Conservation (phyloP, 2,888 invertebrate species). For the Parthenolecanium corni region DNA sequence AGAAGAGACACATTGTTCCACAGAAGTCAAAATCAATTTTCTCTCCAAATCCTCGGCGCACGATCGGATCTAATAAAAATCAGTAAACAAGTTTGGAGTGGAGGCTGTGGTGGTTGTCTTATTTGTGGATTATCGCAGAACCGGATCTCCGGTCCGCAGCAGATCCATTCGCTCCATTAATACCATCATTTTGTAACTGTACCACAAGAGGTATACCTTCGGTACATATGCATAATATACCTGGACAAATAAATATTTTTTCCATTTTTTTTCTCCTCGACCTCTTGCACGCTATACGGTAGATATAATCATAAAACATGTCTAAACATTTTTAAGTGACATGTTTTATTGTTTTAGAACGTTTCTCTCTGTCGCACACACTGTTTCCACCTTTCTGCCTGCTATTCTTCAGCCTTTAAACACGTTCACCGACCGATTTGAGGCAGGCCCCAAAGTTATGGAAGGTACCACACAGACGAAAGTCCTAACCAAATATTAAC, state of each 20-base stretch:
- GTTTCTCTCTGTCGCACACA: not conserved
- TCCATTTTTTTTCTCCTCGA: too few relatives aligned
- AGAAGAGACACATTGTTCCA: constrained; percentile 16
- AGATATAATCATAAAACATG: constrained; percentile 29
- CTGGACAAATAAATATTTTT: constrained; percentile 28
- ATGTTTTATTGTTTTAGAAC: constrained; percentile 29
- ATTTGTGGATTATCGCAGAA: constrained; percentile 25
- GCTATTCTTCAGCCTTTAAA: not conserved
- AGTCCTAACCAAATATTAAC: constrained; percentile 29
- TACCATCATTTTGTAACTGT: constrained; percentile 20
- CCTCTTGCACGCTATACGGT: constrained; percentile 27
- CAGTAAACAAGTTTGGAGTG: constrained; percentile 21
- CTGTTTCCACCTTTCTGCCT: not conserved
- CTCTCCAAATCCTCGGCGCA: constrained; percentile 19
- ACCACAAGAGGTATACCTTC: constrained; percentile 6
- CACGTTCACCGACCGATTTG: constrained; percentile 13
- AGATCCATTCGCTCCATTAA: constrained; percentile 19
- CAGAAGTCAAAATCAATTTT: constrained; percentile 25
- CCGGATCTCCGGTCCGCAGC: constrained; percentile 12
- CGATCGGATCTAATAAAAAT: constrained; percentile 27
- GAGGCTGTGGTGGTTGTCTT: constrained; percentile 6
- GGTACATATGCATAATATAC: not conserved
- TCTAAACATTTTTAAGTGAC: constrained; percentile 30
- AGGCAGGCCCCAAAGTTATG: constrained; percentile 10
- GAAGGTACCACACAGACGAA: constrained; percentile 9